phyloP scores from a whole-genome alignment of 2,113 vertebrate species.

The Catharus minimus region DNA sequence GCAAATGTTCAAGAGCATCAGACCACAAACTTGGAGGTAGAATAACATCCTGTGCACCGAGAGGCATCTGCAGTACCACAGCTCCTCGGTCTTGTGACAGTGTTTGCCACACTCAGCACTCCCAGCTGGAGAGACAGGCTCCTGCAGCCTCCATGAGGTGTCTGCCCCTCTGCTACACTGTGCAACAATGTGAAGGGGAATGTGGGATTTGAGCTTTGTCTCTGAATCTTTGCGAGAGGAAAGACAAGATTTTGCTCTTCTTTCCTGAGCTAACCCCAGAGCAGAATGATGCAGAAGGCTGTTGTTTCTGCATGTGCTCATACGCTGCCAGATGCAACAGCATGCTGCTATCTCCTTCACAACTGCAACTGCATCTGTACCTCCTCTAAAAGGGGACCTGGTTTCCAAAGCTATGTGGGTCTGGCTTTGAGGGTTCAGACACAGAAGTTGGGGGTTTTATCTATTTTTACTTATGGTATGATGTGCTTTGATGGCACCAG shows the following conservation, averaged over 20 bases:
- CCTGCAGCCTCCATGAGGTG: neutral
- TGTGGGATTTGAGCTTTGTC: accelerated
- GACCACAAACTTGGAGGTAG: neutral
- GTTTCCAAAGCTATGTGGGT: neutral
- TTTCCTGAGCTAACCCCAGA: neutral
- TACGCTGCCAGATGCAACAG: neutral
- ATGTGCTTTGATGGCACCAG: neutral
- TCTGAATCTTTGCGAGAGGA: neutral
- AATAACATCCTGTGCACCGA: neutral
- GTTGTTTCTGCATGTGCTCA: neutral
- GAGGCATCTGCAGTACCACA: slow-evolving; percentile 6
- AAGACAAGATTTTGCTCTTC: neutral
- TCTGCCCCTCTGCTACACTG: neutral
- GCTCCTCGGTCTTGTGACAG: slow-evolving; percentile 1
- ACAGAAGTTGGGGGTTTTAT: neutral
- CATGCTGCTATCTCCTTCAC: neutral
- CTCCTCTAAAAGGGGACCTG: neutral
- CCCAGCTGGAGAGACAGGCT: neutral
- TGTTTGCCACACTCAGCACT: neutral
- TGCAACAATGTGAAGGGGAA: neutral
- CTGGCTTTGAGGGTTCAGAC: neutral
- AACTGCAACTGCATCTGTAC: neutral
- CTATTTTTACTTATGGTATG: neutral
- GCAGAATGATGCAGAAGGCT: neutral
- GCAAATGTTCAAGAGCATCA: neutral